Evolutionary conservation across 2,888 invertebrate species (phyloP).

Genomic region (Antitype chi): DNA sequence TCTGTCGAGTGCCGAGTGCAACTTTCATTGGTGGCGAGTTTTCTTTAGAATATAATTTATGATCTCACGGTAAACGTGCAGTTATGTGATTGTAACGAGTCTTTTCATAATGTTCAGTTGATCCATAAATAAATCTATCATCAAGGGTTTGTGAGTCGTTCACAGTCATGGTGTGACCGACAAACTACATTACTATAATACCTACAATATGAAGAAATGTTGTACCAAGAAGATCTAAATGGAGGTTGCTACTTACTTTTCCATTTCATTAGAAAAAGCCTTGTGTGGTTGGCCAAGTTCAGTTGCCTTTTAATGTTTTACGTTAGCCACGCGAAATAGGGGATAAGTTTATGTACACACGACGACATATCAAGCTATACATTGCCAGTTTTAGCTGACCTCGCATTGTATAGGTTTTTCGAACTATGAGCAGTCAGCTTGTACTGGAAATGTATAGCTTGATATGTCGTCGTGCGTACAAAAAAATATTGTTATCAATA

Average conservation of each 20-base stretch:
- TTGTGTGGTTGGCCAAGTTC: background rate
- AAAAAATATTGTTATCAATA: background rate
- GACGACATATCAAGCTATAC: no score
- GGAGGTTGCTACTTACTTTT: background rate
- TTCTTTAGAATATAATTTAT: conserved; percentile 46
- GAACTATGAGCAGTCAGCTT: no score
- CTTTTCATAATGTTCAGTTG: conserved; percentile 1
- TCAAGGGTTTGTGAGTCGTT: background rate
- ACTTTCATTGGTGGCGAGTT: conserved; percentile 44
- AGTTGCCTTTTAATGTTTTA: no score
- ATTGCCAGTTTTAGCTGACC: no score
- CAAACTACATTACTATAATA: background rate
- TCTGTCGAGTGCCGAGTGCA: conserved; percentile 16
- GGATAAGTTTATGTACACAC: no score
- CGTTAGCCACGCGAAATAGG: no score
- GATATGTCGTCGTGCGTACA: background rate
- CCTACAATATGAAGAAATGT: background rate
- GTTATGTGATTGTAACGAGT: conserved; percentile 26
- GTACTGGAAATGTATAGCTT: no score
- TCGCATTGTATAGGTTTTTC: no score
- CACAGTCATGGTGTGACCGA: background rate
- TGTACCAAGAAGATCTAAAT: background rate
- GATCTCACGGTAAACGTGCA: conserved; percentile 30
- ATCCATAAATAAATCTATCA: background rate
- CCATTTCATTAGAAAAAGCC: background rate